Base-by-base conservation (phyloP, 2,113 vertebrate species). In the Aldabrachelys gigantea region DNA sequence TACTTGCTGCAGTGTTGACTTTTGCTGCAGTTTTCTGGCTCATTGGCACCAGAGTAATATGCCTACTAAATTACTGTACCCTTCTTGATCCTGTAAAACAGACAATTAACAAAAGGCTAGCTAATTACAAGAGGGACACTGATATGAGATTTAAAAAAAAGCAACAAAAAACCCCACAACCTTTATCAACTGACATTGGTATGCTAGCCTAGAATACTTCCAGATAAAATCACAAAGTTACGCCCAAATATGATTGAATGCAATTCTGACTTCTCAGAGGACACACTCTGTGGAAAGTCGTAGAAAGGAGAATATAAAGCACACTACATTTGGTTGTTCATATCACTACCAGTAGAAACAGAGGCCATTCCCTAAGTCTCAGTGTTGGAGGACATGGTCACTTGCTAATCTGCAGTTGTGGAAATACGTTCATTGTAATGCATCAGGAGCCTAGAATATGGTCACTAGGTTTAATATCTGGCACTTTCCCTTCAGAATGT, bases 361-460 rank as follows among this genome's bases (percentile, higher is more conserved):
- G 76, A 49, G 35, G 59, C 5, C 21, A 6, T 44, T 29, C 53
- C 10, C 49, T 29, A 6, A 38, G 53, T 59, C 19, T 79, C 59
- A 31, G 22, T 29, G 54, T 65, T 78, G 56, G 41, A 86, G 35
- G 47, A 47, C 54, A 57, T 22, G 80, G 21, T 62, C 81, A 1
- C 52, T 56, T n/a, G 52, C 29, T 72, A 88, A 84, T 19, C 65
- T 25, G 72, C 72, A 35, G 17, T n/a, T 38, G 80, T 54, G 59
- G 85, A 76, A 76, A 59, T 78, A 41, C 14, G 82, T 62, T 69
- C 56, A 25, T n/a, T 6, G 4, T 54, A 76, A 59, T 0, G 0
- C 25, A 10, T 3, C 41, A 1, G 0, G 0, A 0, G 59, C 82
- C 38, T 80, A 6, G 84, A 38, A 31, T 1, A 0, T 19, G 50